Evolutionary conservation across 2,888 invertebrate species (phyloP), one percentile per base, ranked within the genome.

Genomic region (Drosophila prostipennis): DNA sequence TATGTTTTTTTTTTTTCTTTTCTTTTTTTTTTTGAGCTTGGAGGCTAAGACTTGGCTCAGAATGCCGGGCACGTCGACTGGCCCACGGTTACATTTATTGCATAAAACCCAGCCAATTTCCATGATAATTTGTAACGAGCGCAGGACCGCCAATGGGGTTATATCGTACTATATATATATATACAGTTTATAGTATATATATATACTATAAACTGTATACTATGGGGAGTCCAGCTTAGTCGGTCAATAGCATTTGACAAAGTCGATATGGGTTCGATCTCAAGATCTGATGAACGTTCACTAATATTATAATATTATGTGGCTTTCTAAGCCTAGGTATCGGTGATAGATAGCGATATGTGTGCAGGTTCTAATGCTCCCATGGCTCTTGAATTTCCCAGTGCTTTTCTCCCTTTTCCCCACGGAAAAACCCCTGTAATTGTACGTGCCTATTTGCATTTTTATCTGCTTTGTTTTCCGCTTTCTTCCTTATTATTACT

Each of bases 41-140:
- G 54, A 51, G 72, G 60, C 72, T 37, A 51, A 49, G 59, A 53
- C 69, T 72, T 61, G 71, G 67, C 80, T 85, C 78, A 67, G 76
- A 84, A 87, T 84, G 82, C 86, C 61, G 76, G 37, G 78, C 89
- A 88, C 87, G 80, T 87, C 69, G 69, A 55, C 68, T 77, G 72
- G 87, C 87, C 84, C 76, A 77, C 74, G 85, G 82, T 80, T 85
- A 82, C 79, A 85, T 81, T 87, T 79, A 80, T 78, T 86, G 87
- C 87, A 84, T 77, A 84, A 79, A 78, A 56, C 87, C 76, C 76
- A 64, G 79, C 76, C 87, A 78, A 84, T 75, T 76, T 76, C 63
- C 72, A 76, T 75, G 75, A 75, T 75, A 75, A 75, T 76, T 74
- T 75, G 60, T 72, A 59, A 54, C 64, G 63, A 65, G 34, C 54